Conservation (phyloP, 1,140 invertebrate genomes). For the Geopemphigus sp. region DNA sequence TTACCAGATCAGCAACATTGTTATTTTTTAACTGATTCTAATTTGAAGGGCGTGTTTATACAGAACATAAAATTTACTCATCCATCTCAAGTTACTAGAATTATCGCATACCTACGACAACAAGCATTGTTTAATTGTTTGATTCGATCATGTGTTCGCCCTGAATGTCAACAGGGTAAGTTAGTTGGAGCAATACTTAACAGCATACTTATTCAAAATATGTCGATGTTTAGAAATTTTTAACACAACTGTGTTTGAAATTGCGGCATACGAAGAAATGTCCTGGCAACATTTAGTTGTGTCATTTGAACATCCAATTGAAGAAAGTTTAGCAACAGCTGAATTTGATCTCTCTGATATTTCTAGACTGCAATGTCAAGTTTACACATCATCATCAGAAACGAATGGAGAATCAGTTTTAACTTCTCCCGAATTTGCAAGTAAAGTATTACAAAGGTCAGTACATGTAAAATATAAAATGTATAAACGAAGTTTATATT, state of each 20-base stretch:
- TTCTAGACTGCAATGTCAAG: slow-evolving; percentile 66
- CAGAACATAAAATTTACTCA: slow-evolving; percentile 87
- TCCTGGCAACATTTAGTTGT: slow-evolving; percentile 86
- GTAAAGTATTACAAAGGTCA: slow-evolving; percentile 78
- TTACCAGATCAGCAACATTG: slow-evolving; percentile 90
- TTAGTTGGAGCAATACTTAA: not conserved
- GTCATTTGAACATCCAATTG: slow-evolving; percentile 86
- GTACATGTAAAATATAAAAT: not conserved
- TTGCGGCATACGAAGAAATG: slow-evolving; percentile 67
- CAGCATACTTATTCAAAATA: not conserved
- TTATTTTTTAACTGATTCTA: slow-evolving; percentile 85
- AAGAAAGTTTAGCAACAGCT: slow-evolving; percentile 87
- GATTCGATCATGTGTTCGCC: slow-evolving; percentile 80
- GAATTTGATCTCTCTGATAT: slow-evolving; percentile 84
- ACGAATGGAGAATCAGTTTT: slow-evolving; percentile 59
- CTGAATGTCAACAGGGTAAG: slow-evolving; percentile 70
- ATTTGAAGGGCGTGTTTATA: slow-evolving; percentile 77
- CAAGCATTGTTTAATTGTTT: slow-evolving; percentile 90
- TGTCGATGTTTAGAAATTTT: slow-evolving; percentile 63
- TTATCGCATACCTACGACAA: slow-evolving; percentile 79
- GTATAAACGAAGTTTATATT: not conserved
- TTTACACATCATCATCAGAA: slow-evolving; percentile 64
- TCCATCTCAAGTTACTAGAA: slow-evolving; percentile 86
- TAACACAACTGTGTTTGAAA: slow-evolving; percentile 83
- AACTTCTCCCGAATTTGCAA: slow-evolving; percentile 72